Conservation (phyloP, 2,797 vertebrate genomes). For the Scarus forsteni region DNA sequence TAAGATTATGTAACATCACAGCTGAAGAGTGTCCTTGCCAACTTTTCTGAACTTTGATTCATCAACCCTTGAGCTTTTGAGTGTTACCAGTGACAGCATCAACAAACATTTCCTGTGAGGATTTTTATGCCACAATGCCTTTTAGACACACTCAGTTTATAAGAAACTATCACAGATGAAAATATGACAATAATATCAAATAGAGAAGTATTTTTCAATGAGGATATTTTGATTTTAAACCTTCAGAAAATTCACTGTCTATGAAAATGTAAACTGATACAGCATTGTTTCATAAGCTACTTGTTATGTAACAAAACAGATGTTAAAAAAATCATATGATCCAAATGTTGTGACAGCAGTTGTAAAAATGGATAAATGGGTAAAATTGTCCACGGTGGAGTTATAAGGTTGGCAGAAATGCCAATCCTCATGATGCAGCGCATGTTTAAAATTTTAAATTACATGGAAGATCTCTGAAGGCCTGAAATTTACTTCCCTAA, state of each 20-base stretch:
- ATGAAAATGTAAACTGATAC: not conserved
- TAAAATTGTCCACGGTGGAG: too few relatives aligned
- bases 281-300: too few relatives aligned
- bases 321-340: too few relatives aligned
- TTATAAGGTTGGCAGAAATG: too few relatives aligned
- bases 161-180: not conserved
- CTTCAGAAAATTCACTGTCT: not conserved
- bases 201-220: not conserved
- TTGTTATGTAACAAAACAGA: too few relatives aligned
- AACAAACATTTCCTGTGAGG: conserved; percentile 4
- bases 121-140: conserved; percentile 16
- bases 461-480: too few relatives aligned
- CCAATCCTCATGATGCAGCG: too few relatives aligned
- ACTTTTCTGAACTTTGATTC: conserved; percentile 33
- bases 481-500: too few relatives aligned
- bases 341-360: too few relatives aligned
- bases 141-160: not conserved
- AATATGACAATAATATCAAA: not conserved
- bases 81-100: conserved; percentile 10
- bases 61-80: conserved; percentile 21
- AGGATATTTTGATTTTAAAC: not conserved
- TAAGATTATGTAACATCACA: conserved; percentile 21
- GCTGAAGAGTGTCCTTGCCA: not conserved
- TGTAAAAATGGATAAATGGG: too few relatives aligned
- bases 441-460: too few relatives aligned